Conservation (phyloP, 2,797 vertebrate genomes). For the Manis pentadactyla region DNA sequence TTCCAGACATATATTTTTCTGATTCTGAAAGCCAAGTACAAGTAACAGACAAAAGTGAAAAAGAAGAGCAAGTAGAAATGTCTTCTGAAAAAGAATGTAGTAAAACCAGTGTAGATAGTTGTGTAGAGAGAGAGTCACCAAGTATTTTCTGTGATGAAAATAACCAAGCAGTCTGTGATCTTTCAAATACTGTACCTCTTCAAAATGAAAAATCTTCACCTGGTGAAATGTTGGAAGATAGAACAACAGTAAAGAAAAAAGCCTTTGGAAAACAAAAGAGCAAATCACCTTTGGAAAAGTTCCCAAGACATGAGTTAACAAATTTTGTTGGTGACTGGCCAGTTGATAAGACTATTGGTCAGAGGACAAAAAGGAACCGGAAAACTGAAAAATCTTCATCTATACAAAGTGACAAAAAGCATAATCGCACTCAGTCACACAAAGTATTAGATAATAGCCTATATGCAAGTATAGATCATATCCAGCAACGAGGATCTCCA, state of each 20-base stretch:
- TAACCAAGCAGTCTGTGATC: slow-evolving; percentile 56
- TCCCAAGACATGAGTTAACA: slow-evolving; percentile 82
- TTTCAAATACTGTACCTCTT: slow-evolving; percentile 35
- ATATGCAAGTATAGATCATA: slow-evolving; percentile 27
- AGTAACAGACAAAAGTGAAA: slow-evolving; percentile 65
- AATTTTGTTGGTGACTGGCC: slow-evolving; percentile 96
- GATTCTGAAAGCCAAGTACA: slow-evolving; percentile 66
- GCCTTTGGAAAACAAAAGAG: slow-evolving; percentile 66
- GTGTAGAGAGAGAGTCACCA: slow-evolving; percentile 13
- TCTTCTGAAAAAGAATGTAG: neutral
- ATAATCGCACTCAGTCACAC: slow-evolving; percentile 56
- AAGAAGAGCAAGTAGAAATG: slow-evolving; percentile 58
- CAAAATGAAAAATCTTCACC: slow-evolving; percentile 65
- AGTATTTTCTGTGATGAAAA: neutral
- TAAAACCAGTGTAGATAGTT: neutral
- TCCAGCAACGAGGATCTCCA: neutral
- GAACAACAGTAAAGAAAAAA: slow-evolving; percentile 65
- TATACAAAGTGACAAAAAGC: slow-evolving; percentile 72
- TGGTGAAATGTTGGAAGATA: slow-evolving; percentile 41
- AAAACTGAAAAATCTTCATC: slow-evolving; percentile 82
- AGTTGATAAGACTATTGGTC: slow-evolving; percentile 89
- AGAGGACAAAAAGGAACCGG: slow-evolving; percentile 88
- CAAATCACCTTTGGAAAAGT: slow-evolving; percentile 65
- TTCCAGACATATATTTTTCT: slow-evolving; percentile 61
- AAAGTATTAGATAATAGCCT: slow-evolving; percentile 22